Evolutionary conservation across 2,888 invertebrate genomes (phyloP).

Genomic region (Eupelmus urozonus): DNA sequence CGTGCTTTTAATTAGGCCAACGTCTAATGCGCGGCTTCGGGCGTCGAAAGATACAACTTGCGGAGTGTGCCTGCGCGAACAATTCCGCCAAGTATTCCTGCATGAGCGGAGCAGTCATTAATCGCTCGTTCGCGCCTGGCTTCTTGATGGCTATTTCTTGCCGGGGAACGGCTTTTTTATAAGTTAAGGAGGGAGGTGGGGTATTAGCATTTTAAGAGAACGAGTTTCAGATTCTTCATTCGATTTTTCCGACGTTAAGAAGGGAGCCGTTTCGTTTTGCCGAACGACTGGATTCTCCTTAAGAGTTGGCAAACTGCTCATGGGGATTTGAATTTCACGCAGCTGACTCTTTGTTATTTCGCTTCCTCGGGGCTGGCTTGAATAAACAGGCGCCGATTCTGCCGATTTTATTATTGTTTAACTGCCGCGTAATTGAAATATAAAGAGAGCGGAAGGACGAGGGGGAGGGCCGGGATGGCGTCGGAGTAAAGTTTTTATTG

Average conservation of each 20-base stretch:
- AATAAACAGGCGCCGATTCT: conserved; percentile 3
- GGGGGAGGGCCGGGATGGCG: not conserved
- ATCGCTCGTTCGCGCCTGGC: not conserved
- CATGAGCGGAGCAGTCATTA: too few species aligned
- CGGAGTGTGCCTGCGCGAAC: too few species aligned
- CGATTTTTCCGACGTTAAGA: conserved; percentile 34
- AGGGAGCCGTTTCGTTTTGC: not conserved
- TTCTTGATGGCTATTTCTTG: too few species aligned
- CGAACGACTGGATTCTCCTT: conserved; percentile 33
- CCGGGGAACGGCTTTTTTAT: too few species aligned
- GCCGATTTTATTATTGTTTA: conserved; percentile 17
- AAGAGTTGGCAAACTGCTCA: conserved; percentile 23
- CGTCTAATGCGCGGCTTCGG: conserved; percentile 16
- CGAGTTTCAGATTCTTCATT: not conserved
- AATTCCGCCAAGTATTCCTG: not conserved
- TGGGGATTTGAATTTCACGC: conserved; percentile 13
- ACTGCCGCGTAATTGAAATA: conserved; percentile 44
- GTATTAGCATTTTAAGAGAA: conserved; percentile 47
- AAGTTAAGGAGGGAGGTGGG: too few species aligned
- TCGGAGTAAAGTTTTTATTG: conserved; percentile 36
- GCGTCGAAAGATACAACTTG: conserved; percentile 24
- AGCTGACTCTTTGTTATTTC: conserved; percentile 16
- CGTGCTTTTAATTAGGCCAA: conserved; percentile 66
- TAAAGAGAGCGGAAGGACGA: conserved; percentile 3
- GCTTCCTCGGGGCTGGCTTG: not conserved